Conservation (phyloP, 2,888 invertebrate genomes). For the Reticulitermes lucifugus region DNA sequence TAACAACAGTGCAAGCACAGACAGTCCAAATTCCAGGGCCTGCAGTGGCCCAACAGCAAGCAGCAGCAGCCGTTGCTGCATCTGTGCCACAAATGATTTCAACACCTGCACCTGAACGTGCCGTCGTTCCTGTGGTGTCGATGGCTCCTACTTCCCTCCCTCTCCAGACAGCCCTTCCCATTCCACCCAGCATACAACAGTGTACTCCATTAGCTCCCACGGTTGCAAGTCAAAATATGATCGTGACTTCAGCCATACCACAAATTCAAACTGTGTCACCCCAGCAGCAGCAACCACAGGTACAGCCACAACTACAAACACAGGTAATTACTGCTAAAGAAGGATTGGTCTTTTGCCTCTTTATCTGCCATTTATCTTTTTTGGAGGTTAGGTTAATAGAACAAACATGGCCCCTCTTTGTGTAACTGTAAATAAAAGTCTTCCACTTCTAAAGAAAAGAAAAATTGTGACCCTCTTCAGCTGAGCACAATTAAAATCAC, state of each 20-base stretch:
- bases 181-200: slow-evolving; percentile 12
- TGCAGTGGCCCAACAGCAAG: slow-evolving; percentile 9
- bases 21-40: slow-evolving; percentile 15
- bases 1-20: slow-evolving; percentile 61
- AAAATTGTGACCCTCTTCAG: too few relatives aligned
- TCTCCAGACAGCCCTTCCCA: not conserved
- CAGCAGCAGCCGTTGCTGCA: not conserved
- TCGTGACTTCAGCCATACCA: not conserved
- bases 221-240: slow-evolving; percentile 8
- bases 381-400: too few relatives aligned
- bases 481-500: too few relatives aligned
- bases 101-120: slow-evolving; percentile 13
- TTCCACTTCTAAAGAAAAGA: too few relatives aligned
- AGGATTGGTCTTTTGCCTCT: too few relatives aligned
- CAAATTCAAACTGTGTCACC: slow-evolving; percentile 20
- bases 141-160: slow-evolving; percentile 60
- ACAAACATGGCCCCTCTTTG: too few relatives aligned
- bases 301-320: slow-evolving; percentile 47
- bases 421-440: too few relatives aligned
- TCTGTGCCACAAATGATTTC: slow-evolving; percentile 2
- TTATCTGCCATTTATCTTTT: too few relatives aligned
- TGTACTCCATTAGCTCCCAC: slow-evolving; percentile 5
- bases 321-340: not conserved
- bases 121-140: slow-evolving; percentile 75
- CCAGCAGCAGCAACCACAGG: slow-evolving; percentile 63